Evolutionary conservation across 2,888 invertebrate species (phyloP), one percentile per base, ranked within the genome.

Genomic region (Melanchra persicariae): DNA sequence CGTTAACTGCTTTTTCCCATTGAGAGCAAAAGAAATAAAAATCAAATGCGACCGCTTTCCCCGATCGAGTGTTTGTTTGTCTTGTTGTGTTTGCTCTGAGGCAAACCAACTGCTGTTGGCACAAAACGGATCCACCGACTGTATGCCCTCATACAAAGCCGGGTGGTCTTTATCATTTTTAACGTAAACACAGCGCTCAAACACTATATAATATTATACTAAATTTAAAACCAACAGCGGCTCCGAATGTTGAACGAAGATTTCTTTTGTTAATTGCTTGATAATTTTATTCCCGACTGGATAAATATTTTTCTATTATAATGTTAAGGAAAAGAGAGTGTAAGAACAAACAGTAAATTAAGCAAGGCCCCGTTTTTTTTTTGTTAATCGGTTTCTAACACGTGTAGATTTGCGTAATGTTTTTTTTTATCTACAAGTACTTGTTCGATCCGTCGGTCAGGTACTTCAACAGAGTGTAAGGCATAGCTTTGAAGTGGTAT

Each of bases 101-200:
- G 89, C 90, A 87, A 92, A 92, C 94, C 95, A 95, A 94, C 94
- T 93, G 93, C 87, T 91, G 91, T 91, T 91, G 88, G 92, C 88
- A 87, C 89, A 89, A 91, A 90, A 87, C 87, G 85, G 88, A 87
- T 90, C 88, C 82, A 86, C 89, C 86, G 89, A 90, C 87, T 88
- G 90, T 89, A 85, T 87, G 89, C 86, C 81, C 88, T 87, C 87
- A 85, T 87, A 90, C 88, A 87, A 87, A 89, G 86, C 91, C 95
- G 95, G 95, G 95, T 95, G 95, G 95, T 95, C 95, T 94, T 92
- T 94, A 95, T 95, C 95, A 95, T 94, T 91, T 91, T 91, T 87
- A 94, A 94, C 88, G 92, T 94, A 95, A 94, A 95, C 95, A 94
- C 84, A 81, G 73, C 84, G 78, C 81, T 88, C 89, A 90, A 92